A percentile compares a stretch with the other conserved stretches of the same genome.
Evolutionary conservation across 2,888 invertebrate species (phyloP).

Genomic region (Folsomia manolachei): DNA sequence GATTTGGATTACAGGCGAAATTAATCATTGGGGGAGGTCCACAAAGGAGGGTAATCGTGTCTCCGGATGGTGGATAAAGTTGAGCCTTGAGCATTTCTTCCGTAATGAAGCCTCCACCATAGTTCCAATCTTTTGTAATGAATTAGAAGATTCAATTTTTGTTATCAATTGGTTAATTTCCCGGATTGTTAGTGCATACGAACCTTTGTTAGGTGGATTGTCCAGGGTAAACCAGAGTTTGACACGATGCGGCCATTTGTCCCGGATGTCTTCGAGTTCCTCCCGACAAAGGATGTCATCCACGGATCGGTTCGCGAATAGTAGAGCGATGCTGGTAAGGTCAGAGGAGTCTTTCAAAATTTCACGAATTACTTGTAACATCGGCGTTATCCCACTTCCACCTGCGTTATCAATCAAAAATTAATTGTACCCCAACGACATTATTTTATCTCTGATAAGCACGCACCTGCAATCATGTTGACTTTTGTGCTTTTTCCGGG

Average conservation of each 20-base stretch:
- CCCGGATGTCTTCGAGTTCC: not conserved
- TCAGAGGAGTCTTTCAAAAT: not conserved
- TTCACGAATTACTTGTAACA: not conserved
- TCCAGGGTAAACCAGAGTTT: not conserved
- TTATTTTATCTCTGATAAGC: too few species aligned
- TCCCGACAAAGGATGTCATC: not conserved
- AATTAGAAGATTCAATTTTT: too few species aligned
- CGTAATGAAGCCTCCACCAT: not conserved
- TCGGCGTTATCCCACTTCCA: not conserved
- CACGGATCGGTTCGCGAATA: not conserved
- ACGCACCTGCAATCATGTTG: conserved; percentile 1
- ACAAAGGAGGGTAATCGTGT: not conserved
- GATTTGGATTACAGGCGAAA: not conserved
- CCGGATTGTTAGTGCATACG: too few species aligned
- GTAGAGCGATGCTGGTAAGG: not conserved
- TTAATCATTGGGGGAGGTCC: conserved; percentile 5
- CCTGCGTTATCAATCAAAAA: too few species aligned
- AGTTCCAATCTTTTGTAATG: not conserved
- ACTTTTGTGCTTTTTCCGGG: not conserved
- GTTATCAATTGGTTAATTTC: too few species aligned
- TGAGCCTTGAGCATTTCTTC: not conserved
- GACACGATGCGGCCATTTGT: not conserved
- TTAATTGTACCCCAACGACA: too few species aligned
- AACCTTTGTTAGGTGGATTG: not conserved
- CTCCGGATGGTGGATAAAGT: not conserved